Evolutionary conservation across 2,113 vertebrate genomes (phyloP).

Genomic region (Thomomys bottae): DNA sequence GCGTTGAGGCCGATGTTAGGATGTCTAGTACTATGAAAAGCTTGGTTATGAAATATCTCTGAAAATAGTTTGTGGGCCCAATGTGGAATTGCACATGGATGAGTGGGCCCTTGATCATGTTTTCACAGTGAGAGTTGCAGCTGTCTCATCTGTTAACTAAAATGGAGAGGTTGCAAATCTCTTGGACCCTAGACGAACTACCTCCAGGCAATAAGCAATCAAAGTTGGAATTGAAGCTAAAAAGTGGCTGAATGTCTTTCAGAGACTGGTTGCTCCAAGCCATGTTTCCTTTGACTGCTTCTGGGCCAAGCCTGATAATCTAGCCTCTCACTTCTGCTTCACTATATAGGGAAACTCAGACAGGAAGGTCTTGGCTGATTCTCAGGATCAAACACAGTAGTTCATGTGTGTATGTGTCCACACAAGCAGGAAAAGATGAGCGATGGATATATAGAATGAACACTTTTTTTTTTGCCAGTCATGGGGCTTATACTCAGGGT

Average conservation of each 20-base stretch:
- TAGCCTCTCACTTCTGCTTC: neutral
- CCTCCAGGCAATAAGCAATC: neutral
- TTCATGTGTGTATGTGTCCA: accelerated
- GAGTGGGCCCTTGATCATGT: neutral
- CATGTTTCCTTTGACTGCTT: neutral
- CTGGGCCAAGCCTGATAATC: neutral
- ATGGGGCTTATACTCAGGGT: too few relatives aligned
- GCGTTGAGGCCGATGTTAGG: neutral
- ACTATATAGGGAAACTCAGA: neutral
- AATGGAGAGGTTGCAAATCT: neutral
- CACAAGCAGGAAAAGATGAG: neutral
- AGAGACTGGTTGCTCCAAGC: too few relatives aligned
- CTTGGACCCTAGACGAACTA: neutral
- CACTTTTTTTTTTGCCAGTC: too few relatives aligned
- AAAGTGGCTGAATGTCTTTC: neutral
- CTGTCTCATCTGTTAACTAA: neutral
- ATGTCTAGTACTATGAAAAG: neutral
- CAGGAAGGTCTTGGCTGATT: neutral
- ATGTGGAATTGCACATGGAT: neutral
- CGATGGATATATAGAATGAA: neutral
- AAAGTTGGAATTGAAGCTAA: neutral
- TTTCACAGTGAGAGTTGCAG: neutral
- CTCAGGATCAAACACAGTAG: neutral
- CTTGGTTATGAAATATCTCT: neutral
- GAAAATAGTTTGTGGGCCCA: neutral